Percentiles rank a stretch among this genome's conserved stretches.
phyloP scores from a whole-genome alignment of 2,113 vertebrate species.

The Pterocles burchelli region DNA sequence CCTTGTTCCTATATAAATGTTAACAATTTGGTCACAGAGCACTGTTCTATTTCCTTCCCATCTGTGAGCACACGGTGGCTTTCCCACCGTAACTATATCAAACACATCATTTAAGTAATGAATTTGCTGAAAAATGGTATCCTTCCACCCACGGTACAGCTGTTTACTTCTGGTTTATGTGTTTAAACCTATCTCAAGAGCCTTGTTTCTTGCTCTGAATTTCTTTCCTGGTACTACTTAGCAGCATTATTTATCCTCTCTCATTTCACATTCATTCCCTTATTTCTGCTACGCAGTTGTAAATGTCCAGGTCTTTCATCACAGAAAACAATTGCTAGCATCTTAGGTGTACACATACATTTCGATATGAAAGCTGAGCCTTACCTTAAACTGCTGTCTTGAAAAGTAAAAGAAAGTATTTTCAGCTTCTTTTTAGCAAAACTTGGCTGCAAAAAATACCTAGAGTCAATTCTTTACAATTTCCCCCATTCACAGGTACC shows the following conservation, averaged over 20 bases:
- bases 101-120: not conserved
- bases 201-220: not conserved
- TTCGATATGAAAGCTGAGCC: not conserved
- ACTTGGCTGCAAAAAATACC: not conserved
- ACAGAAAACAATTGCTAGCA: not conserved
- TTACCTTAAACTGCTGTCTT: not conserved
- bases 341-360: not conserved
- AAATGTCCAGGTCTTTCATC: not conserved
- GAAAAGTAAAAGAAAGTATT: not conserved
- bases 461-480: not conserved
- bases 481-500: not conserved
- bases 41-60: not conserved
- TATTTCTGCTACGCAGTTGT: not conserved
- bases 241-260: not conserved
- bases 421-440: not conserved
- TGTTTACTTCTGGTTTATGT: not conserved
- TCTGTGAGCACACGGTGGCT: not conserved
- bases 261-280: not conserved
- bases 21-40: not conserved
- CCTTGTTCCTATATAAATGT: not conserved
- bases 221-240: not conserved
- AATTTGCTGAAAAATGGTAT: not conserved
- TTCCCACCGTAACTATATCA: not conserved
- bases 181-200: not conserved
- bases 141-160: not conserved